A percentile compares a stretch with the other conserved stretches of the same genome.
Evolutionary conservation across 2,888 invertebrate species (phyloP).

Genomic region (Heteromurus nitidus): DNA sequence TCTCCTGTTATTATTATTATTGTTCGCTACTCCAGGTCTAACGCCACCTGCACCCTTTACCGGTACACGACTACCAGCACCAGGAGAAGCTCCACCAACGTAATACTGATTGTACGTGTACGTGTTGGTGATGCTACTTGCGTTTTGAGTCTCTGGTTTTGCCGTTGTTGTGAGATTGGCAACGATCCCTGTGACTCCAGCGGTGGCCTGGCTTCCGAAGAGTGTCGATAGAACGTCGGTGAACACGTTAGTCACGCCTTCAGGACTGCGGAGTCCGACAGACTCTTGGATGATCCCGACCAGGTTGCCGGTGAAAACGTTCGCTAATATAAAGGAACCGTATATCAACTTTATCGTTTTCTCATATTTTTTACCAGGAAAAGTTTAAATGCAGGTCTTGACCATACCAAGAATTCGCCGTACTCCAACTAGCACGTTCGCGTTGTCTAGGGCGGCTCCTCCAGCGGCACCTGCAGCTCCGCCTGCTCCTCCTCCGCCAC

Average conservation of each 20-base stretch:
- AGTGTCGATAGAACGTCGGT: constrained; percentile 45
- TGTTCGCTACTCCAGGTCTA: too few relatives aligned
- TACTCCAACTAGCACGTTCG: constrained; percentile 30
- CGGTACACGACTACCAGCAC: too few relatives aligned
- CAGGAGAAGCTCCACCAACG: too few relatives aligned
- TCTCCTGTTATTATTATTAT: too few relatives aligned
- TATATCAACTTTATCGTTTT: too few relatives aligned
- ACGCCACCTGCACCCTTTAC: too few relatives aligned
- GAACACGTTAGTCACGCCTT: constrained; percentile 18
- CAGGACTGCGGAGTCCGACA: constrained; percentile 34
- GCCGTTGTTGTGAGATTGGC: constrained; percentile 17
- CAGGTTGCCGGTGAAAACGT: constrained; percentile 54
- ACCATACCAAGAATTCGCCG: constrained; percentile 45
- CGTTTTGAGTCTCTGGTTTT: neutral
- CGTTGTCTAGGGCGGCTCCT: constrained; percentile 10
- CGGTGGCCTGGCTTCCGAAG: constrained; percentile 40
- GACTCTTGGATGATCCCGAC: constrained; percentile 46
- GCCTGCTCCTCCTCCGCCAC: constrained; percentile 9
- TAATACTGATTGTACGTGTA: too few relatives aligned
- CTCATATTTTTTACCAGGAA: too few relatives aligned
- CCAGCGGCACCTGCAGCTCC: constrained; percentile 1
- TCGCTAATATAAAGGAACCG: too few relatives aligned
- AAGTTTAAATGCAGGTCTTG: too few relatives aligned
- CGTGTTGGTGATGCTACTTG: too few relatives aligned
- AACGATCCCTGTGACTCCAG: constrained; percentile 38